Percentiles rank a stretch among this genome's conserved stretches.
Evolutionary conservation across 1,140 invertebrate genomes (phyloP).

Genomic region (Pemphigus obesinymphae): DNA sequence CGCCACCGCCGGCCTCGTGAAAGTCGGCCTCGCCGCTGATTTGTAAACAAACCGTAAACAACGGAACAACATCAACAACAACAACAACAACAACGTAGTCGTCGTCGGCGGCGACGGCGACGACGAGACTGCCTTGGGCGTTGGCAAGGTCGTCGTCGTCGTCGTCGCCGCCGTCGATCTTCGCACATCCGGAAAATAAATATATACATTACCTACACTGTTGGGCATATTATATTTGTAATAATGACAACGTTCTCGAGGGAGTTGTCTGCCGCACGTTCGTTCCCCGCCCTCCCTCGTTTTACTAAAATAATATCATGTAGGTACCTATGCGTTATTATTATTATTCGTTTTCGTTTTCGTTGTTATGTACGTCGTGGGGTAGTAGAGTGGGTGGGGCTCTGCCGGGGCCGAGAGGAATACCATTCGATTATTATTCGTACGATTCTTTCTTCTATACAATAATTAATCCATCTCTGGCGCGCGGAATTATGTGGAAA

Average conservation of each 20-base stretch:
- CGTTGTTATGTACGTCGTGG: background rate
- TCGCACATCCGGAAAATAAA: constrained; percentile 9
- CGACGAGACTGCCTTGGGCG: constrained; percentile 38
- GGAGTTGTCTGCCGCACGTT: background rate
- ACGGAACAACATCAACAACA: constrained; percentile 19
- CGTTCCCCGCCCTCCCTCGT: background rate
- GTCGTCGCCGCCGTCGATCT: background rate
- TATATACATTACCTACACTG: too few relatives aligned
- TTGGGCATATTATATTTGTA: too few relatives aligned
- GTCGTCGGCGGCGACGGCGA: background rate
- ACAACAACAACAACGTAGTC: background rate
- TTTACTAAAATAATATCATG: too few relatives aligned
- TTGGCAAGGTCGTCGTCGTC: constrained; percentile 26
- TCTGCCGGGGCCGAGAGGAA: too few relatives aligned
- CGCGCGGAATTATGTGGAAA: too few relatives aligned
- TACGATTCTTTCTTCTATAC: too few relatives aligned
- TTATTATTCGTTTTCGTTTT: too few relatives aligned
- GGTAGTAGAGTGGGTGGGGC: too few relatives aligned
- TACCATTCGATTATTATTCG: too few relatives aligned
- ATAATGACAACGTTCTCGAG: background rate
- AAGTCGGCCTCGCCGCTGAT: background rate
- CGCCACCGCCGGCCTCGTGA: background rate
- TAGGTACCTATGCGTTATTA: too few relatives aligned
- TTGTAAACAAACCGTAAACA: constrained; percentile 27
- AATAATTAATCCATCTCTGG: too few relatives aligned